Evolutionary conservation across 2,113 vertebrate species (phyloP).

Genomic region (Microcebus jonahi): DNA sequence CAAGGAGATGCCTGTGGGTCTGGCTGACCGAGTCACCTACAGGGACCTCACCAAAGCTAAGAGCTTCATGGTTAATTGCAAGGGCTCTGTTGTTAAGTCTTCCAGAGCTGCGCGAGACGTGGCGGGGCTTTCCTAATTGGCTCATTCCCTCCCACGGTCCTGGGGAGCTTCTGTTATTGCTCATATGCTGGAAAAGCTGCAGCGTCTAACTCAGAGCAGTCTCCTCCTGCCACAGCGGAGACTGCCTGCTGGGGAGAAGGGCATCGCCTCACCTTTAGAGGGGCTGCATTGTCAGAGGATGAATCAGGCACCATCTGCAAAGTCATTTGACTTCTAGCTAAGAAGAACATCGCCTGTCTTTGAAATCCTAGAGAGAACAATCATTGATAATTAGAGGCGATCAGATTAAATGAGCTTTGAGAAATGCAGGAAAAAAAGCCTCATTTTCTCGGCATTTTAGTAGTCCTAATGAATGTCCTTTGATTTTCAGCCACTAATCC

Average conservation of each 20-base stretch:
- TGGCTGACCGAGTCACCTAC: rapidly evolving
- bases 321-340: not conserved
- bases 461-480: slow-evolving; percentile 26
- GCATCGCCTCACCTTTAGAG: not conserved
- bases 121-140: not conserved
- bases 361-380: slow-evolving; percentile 20
- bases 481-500: slow-evolving; percentile 1
- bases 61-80: not conserved
- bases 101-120: not conserved
- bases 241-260: not conserved
- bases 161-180: not conserved
- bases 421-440: not conserved
- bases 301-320: not conserved
- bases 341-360: not conserved
- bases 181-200: not conserved
- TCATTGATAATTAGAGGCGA: not conserved
- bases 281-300: not conserved
- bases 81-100: not conserved
- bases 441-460: slow-evolving; percentile 13
- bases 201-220: not conserved
- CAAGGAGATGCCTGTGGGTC: not conserved
- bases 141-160: not conserved
- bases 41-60: not conserved
- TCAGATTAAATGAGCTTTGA: slow-evolving; percentile 31
- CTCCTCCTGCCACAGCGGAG: rapidly evolving